Evolutionary conservation across 2,797 vertebrate species (phyloP).

Genomic region (Rhynchotus rufescens): DNA sequence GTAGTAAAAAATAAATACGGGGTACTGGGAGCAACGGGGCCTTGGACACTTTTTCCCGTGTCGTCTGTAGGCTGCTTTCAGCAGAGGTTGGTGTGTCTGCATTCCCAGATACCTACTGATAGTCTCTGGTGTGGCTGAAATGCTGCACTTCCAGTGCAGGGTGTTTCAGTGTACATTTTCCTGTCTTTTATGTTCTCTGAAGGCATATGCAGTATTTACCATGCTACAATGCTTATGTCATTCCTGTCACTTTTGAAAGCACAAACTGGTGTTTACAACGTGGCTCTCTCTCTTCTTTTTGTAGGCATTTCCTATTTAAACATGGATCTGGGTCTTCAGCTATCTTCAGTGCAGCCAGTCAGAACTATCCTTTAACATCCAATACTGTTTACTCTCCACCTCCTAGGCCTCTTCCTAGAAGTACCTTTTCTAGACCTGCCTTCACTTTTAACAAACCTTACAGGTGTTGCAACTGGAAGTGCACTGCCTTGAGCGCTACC

Average conservation of each 20-base stretch:
- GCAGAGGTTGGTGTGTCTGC: no score
- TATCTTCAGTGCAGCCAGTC: constrained; percentile 93
- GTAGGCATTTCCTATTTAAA: constrained; percentile 96
- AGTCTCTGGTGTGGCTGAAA: not conserved
- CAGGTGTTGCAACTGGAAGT: constrained; percentile 97
- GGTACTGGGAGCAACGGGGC: not conserved
- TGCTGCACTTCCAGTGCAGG: not conserved
- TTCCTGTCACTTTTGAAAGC: not conserved
- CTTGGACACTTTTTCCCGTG: not conserved
- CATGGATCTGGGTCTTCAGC: constrained; percentile 94
- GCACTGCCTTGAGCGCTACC: constrained; percentile 92
- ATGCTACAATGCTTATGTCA: not conserved
- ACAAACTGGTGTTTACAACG: constrained; percentile 34
- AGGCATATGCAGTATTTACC: not conserved
- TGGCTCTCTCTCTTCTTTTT: constrained; percentile 65
- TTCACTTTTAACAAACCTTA: constrained; percentile 98
- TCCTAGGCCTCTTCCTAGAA: constrained; percentile 92
- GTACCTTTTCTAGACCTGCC: constrained; percentile 92
- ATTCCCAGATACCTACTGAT: not conserved
- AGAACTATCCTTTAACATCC: constrained; percentile 95
- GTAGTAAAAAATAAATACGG: not conserved
- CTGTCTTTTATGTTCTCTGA: not conserved
- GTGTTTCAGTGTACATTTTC: rapidly evolving
- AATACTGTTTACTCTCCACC: constrained; percentile 96
- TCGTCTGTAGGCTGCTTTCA: not conserved